Evolutionary conservation across 2,113 vertebrate species (phyloP).

Genomic region (Cichladusa arquata): DNA sequence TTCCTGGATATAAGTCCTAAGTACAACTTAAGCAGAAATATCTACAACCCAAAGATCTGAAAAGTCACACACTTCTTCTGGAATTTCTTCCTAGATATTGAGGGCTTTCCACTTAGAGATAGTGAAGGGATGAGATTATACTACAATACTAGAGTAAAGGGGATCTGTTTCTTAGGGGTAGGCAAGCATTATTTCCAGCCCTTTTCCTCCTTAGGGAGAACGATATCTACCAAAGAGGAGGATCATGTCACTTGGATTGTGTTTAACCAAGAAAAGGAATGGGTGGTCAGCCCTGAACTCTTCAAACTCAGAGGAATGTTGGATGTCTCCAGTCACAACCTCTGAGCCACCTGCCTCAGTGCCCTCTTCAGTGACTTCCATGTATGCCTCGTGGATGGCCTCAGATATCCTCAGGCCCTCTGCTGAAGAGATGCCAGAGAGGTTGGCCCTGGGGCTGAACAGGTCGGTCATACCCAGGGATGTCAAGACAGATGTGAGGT

Average conservation of each 20-base stretch:
- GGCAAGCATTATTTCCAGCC: neutral
- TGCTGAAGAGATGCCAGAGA: slow-evolving; percentile 71
- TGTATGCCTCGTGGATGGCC: slow-evolving; percentile 44
- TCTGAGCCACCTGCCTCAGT: neutral
- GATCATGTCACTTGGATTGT: slow-evolving; percentile 49
- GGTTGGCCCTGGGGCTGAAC: slow-evolving; percentile 62
- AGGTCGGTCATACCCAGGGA: slow-evolving; percentile 62
- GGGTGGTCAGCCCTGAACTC: slow-evolving; percentile 67
- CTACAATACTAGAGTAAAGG: neutral
- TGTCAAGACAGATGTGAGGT: slow-evolving; percentile 13
- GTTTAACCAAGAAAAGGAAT: slow-evolving; percentile 68
- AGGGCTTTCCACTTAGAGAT: neutral
- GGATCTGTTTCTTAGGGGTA: neutral
- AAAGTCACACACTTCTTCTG: neutral
- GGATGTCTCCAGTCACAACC: neutral
- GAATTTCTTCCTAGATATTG: neutral
- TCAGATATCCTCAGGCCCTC: slow-evolving; percentile 55
- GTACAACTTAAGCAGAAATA: neutral
- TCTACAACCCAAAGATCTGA: neutral
- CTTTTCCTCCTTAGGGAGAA: slow-evolving; percentile 37
- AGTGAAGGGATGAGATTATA: neutral
- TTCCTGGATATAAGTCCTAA: neutral
- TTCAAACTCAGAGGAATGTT: neutral
- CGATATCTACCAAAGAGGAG: slow-evolving; percentile 66
- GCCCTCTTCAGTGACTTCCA: slow-evolving; percentile 74